phyloP scores from a whole-genome alignment of 2,113 vertebrate genomes.

The Epinephelus cyanopodus region DNA sequence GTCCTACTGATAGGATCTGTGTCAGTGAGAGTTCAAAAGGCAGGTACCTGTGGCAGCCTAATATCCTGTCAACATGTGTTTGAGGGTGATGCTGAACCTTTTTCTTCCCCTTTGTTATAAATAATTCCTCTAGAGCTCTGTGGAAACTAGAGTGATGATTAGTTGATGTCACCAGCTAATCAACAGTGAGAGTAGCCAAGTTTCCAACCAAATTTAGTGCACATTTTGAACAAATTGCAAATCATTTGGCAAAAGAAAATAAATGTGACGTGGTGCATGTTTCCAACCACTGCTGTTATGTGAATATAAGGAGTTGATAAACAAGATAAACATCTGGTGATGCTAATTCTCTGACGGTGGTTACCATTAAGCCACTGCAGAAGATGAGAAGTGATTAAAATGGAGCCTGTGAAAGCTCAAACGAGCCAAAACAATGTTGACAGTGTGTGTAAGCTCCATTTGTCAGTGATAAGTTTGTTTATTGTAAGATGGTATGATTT shows the following conservation, averaged over 20 bases:
- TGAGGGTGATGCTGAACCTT: background rate
- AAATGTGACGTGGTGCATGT: background rate
- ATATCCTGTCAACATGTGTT: background rate
- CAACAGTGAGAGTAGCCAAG: background rate
- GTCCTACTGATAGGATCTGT: background rate
- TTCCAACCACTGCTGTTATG: background rate
- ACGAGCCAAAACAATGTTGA: background rate
- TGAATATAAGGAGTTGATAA: background rate
- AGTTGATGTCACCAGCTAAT: background rate
- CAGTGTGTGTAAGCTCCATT: background rate
- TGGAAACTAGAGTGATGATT: background rate
- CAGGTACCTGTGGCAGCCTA: background rate
- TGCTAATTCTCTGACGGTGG: background rate
- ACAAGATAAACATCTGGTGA: background rate
- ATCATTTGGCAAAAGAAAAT: too few species aligned
- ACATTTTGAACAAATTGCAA: background rate
- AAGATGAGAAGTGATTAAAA: background rate
- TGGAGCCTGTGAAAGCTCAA: background rate
- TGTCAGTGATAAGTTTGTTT: too few species aligned
- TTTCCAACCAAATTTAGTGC: background rate
- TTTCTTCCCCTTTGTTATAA: too few species aligned
- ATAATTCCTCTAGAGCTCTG: too few species aligned
- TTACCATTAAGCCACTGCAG: background rate
- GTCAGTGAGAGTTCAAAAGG: background rate
- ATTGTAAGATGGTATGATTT: too few species aligned